These are phyloP conservation scores for Anolis apletophallus DNA, from an alignment of 2,797 vertebrate species.

Conservation along the genomic window DNA sequence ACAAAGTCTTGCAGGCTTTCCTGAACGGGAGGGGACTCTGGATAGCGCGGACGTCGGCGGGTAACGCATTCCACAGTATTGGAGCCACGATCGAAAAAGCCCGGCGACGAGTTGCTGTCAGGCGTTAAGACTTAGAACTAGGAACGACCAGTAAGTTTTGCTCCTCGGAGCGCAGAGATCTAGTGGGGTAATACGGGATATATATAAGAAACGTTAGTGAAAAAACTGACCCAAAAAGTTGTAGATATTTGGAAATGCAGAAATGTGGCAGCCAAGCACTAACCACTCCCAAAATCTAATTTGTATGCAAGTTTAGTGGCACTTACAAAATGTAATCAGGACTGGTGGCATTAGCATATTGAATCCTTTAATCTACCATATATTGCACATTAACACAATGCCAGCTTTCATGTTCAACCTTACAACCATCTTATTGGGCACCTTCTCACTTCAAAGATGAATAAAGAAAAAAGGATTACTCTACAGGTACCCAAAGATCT, in stretches of 20 bases:
- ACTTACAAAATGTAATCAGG: background rate
- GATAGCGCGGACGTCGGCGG: too few relatives aligned
- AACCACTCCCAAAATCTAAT: background rate
- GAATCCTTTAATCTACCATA: background rate
- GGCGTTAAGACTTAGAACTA: too few relatives aligned
- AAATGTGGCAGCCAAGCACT: background rate
- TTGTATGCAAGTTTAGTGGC: background rate
- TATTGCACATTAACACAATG: background rate
- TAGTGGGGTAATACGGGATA: too few relatives aligned
- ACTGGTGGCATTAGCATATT: background rate
- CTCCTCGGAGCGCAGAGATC: too few relatives aligned
- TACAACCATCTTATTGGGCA: background rate
- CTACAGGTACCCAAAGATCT: background rate
- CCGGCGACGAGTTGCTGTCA: too few relatives aligned
- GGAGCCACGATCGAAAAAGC: too few relatives aligned
- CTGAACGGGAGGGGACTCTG: too few relatives aligned
- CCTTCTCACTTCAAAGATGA: background rate
- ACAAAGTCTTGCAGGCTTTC: too few relatives aligned
- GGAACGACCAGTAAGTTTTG: too few relatives aligned
- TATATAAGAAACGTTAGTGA: too few relatives aligned
- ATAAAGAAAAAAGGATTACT: background rate
- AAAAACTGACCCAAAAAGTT: too few relatives aligned
- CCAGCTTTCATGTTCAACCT: background rate
- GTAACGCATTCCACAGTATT: too few relatives aligned
- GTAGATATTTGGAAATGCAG: background rate